phyloP scores from a whole-genome alignment of 1,140 invertebrate species.

The Trichomalopsis sarcophagae region DNA sequence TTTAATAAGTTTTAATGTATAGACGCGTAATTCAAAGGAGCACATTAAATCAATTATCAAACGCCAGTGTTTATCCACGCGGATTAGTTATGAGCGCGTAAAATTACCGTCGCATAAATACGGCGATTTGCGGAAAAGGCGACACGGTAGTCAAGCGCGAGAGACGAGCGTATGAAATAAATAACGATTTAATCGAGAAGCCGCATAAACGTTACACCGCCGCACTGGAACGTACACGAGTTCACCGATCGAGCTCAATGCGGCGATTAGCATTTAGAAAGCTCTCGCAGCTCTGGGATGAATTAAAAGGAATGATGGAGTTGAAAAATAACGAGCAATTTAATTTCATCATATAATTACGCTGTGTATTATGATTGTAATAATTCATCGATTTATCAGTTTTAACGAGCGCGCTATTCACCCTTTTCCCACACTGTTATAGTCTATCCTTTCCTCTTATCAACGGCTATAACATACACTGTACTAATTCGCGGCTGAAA shows the following conservation, averaged over 20 bases:
- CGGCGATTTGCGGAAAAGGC: no score
- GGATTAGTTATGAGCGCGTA: no score
- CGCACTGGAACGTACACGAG: no score
- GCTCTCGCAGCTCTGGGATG: not conserved
- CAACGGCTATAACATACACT: no score
- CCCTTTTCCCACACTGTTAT: no score
- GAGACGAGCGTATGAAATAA: not conserved
- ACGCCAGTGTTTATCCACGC: no score
- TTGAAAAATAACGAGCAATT: constrained; percentile 2
- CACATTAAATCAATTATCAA: not conserved
- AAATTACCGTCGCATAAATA: no score
- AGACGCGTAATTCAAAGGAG: no score
- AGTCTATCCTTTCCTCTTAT: no score
- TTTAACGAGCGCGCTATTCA: no score
- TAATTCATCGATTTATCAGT: not conserved
- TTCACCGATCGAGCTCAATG: not conserved
- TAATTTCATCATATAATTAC: not conserved
- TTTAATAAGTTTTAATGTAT: no score
- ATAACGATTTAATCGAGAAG: not conserved
- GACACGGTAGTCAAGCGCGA: not conserved
- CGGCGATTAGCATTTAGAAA: not conserved
- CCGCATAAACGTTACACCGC: no score
- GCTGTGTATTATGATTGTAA: not conserved
- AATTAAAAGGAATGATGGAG: not conserved
- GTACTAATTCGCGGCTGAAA: constrained; percentile 13